A percentile compares a stretch with the other conserved stretches of the same genome.
Evolutionary conservation across 2,888 invertebrate species (phyloP).

Genomic region (Aleiodes testaceus): DNA sequence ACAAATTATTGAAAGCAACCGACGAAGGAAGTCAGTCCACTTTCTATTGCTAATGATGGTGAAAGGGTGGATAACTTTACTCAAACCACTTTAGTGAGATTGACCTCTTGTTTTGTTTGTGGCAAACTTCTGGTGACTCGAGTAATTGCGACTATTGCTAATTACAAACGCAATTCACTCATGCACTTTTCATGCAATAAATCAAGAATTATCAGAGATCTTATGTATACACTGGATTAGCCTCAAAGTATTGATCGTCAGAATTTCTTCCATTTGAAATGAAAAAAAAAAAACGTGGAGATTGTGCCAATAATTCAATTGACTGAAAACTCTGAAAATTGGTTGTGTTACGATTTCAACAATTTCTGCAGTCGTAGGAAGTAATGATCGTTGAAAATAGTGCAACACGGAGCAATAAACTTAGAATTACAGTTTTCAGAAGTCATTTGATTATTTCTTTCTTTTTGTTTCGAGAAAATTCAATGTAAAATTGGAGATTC

Average conservation of each 20-base stretch:
- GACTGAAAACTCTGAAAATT: too few species aligned
- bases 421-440: too few species aligned
- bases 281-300: background rate
- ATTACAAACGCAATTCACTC: too few species aligned
- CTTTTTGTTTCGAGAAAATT: slow-evolving; percentile 2
- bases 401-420: background rate
- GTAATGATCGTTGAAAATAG: too few species aligned
- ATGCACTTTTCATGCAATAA: too few species aligned
- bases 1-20: slow-evolving; percentile 71
- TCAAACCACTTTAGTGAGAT: slow-evolving; percentile 58
- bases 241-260: background rate
- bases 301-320: too few species aligned
- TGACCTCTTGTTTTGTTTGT: slow-evolving; percentile 30
- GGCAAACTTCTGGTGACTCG: slow-evolving; percentile 41
- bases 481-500: slow-evolving; percentile 8
- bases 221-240: too few species aligned
- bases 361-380: too few species aligned
- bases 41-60: slow-evolving; percentile 57
- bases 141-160: too few species aligned
- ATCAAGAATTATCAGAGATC: too few species aligned
- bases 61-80: background rate
- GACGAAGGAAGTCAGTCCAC: slow-evolving; percentile 48
- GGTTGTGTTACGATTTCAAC: too few species aligned
- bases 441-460: background rate
- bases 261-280: background rate